These are phyloP conservation scores for Linurgus olivaceus DNA, from an alignment of 2,797 vertebrate species.

Conservation along the genomic window DNA sequence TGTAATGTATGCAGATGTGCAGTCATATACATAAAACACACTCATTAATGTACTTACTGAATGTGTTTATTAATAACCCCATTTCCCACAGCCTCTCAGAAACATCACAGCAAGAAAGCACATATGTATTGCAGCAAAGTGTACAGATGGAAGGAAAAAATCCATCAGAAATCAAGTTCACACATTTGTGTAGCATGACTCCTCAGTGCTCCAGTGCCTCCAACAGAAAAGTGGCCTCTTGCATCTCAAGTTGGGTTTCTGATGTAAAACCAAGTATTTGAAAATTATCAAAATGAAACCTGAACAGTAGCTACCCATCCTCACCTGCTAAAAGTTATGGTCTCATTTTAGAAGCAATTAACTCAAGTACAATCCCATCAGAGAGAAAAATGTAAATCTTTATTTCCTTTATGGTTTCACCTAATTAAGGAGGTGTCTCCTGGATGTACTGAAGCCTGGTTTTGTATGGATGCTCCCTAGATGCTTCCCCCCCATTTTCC, in stretches of 20 bases:
- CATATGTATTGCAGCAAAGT: fast-evolving
- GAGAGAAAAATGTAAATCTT: background rate
- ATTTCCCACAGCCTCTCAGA: background rate
- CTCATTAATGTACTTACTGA: background rate
- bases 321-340: background rate
- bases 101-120: background rate
- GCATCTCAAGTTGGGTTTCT: background rate
- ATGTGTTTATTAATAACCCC: background rate
- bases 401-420: background rate
- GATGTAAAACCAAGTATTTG: background rate
- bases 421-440: background rate
- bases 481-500: background rate
- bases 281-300: background rate
- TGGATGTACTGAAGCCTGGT: background rate
- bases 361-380: background rate
- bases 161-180: background rate
- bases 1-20: background rate
- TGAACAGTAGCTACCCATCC: background rate
- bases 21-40: background rate
- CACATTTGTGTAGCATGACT: background rate
- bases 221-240: background rate
- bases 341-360: background rate
- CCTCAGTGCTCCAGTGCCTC: background rate
- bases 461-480: background rate
- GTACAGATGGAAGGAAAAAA: background rate